Percentiles rank a stretch among this genome's conserved stretches.
Evolutionary conservation across 2,797 vertebrate species (phyloP).

Genomic region (Notoglanidium macrostoma): DNA sequence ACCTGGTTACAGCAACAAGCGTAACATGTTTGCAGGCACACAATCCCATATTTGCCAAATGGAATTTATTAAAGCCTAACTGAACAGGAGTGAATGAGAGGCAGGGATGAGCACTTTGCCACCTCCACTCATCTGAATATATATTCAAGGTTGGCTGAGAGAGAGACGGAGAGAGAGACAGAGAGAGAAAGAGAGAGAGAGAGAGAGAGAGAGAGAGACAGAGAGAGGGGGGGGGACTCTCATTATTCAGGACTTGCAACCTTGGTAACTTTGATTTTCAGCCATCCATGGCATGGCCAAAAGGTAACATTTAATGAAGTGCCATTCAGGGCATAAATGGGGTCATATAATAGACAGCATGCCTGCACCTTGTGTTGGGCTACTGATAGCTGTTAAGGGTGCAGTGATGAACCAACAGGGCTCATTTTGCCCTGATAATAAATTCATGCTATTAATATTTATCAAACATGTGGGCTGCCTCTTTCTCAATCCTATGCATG

Average conservation of each 20-base stretch:
- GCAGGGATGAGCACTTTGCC: conserved; percentile 85
- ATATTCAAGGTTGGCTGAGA: conserved; percentile 85
- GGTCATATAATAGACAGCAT: conserved; percentile 89
- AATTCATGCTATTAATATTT: conserved; percentile 91
- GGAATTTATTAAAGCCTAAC: conserved; percentile 86
- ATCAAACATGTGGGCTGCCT: conserved; percentile 88
- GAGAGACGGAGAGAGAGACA: conserved; percentile 38
- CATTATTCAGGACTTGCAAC: conserved; percentile 93
- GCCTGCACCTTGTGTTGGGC: conserved; percentile 86
- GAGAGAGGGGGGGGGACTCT: conserved; percentile 68
- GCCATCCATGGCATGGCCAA: conserved; percentile 96
- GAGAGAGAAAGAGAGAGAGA: conserved; percentile 41
- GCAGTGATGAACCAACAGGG: conserved; percentile 87
- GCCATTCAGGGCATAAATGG: conserved; percentile 93
- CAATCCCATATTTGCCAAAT: conserved; percentile 85
- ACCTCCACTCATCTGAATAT: conserved; percentile 88
- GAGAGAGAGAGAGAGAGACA: conserved; percentile 37
- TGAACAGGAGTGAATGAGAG: conserved; percentile 86
- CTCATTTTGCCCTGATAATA: conserved; percentile 88
- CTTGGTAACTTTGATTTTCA: conserved; percentile 97
- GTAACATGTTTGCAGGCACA: conserved; percentile 86
- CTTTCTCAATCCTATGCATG: conserved; percentile 80
- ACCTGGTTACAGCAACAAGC: conserved; percentile 77
- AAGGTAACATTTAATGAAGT: conserved; percentile 99
- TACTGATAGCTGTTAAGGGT: conserved; percentile 88